Percentiles rank a stretch among this genome's conserved stretches.
Evolutionary conservation across 2,797 vertebrate genomes (phyloP).

Genomic region (Enteromius anoplus): DNA sequence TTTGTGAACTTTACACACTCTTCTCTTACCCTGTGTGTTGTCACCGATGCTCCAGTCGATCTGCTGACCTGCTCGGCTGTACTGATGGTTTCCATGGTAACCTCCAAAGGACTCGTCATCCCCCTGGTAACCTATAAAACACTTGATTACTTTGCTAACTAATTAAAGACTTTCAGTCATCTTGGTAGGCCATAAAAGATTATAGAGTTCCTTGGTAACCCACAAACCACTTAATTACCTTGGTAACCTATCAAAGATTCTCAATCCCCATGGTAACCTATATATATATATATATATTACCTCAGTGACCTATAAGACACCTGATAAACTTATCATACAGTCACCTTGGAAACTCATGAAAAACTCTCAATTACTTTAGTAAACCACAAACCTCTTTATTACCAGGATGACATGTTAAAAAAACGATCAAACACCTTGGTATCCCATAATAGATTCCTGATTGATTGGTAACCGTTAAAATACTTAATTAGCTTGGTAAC

Average conservation of each 20-base stretch:
- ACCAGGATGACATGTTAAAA: too few species aligned
- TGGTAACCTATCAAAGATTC: not conserved
- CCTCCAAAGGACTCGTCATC: constrained; percentile 44
- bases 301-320: not conserved
- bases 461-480: not conserved
- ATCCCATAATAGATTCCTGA: not conserved
- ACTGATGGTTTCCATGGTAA: constrained; percentile 47
- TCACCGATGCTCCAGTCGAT: constrained; percentile 45
- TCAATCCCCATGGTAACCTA: not conserved
- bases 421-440: not conserved
- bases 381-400: not conserved
- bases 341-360: not conserved
- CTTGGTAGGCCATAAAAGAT: not conserved
- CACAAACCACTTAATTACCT: not conserved
- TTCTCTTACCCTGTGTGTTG: constrained; percentile 32
- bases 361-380: not conserved
- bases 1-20: not conserved
- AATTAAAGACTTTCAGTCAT: constrained; percentile 4
- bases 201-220: constrained; percentile 10
- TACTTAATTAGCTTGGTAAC: not conserved
- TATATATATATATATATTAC: too few species aligned
- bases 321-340: not conserved
- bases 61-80: constrained; percentile 33
- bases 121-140: not conserved
- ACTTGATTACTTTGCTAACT: not conserved